phyloP scores from a whole-genome alignment of 2,888 invertebrate species.

The Athalia circularis region DNA sequence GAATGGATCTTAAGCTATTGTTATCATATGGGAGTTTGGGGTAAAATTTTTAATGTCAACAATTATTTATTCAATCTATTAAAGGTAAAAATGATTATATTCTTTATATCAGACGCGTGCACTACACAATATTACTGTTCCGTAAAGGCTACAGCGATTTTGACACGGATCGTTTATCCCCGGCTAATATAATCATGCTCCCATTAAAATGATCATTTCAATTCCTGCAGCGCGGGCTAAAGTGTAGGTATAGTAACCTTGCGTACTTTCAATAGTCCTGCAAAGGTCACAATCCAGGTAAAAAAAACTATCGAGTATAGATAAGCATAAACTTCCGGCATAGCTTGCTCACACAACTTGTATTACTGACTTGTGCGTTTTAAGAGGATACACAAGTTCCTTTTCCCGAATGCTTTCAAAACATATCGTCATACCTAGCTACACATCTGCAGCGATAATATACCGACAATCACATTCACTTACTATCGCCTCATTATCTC shows the following conservation, averaged over 20 bases:
- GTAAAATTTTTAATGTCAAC: too few species aligned
- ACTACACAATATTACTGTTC: background rate
- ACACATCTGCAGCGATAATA: too few species aligned
- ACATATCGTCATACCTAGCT: too few species aligned
- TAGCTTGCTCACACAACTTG: background rate
- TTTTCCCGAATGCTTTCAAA: background rate
- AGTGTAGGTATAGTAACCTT: conserved; percentile 11
- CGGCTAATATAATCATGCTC: background rate
- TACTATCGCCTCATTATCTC: too few species aligned
- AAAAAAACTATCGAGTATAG: background rate
- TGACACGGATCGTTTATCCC: background rate
- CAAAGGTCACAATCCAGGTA: conserved; percentile 26
- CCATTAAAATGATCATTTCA: background rate
- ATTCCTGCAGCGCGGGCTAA: background rate
- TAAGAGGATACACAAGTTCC: background rate
- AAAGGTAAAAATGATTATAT: too few species aligned
- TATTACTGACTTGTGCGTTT: background rate
- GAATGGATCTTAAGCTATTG: too few species aligned
- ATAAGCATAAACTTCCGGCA: background rate
- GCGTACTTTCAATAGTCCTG: background rate
- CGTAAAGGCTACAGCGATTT: background rate
- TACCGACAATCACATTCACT: too few species aligned
- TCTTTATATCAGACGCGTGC: too few species aligned
- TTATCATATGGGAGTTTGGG: too few species aligned
- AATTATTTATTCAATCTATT: too few species aligned